A percentile compares a stretch with the other conserved stretches of the same genome.
Evolutionary conservation across 2,888 invertebrate species (phyloP).

Genomic region (Pseudococcus viburni): DNA sequence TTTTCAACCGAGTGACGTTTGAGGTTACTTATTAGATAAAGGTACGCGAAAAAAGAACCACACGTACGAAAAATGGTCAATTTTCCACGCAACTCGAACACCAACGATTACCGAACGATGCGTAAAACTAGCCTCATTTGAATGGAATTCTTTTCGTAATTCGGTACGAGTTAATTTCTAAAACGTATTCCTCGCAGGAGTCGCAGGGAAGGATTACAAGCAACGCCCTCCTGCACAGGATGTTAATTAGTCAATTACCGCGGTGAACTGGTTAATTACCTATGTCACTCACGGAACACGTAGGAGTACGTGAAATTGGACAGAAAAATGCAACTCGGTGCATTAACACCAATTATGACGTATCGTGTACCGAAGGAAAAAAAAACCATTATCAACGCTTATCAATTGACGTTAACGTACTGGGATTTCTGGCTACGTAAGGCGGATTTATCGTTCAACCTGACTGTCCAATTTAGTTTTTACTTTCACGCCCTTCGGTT

Average conservation of each 20-base stretch:
- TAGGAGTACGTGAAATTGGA: constrained; percentile 16
- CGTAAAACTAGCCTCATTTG: constrained; percentile 34
- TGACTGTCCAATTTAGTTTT: not conserved
- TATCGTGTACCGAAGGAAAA: not conserved
- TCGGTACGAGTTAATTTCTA: not conserved
- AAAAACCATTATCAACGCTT: constrained; percentile 26
- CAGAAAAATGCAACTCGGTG: constrained; percentile 27
- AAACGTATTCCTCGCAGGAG: not conserved
- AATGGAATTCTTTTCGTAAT: constrained; percentile 3
- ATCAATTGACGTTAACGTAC: not conserved
- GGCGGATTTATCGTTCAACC: not conserved
- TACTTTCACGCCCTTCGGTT: not conserved
- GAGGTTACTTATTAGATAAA: not conserved
- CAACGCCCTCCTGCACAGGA: constrained; percentile 7
- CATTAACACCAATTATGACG: constrained; percentile 13
- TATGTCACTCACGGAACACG: not conserved
- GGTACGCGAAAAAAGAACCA: not conserved
- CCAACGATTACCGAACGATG: not conserved
- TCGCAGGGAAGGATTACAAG: constrained; percentile 3
- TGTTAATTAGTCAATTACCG: constrained; percentile 41
- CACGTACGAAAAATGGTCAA: not conserved
- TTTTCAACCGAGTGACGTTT: constrained; percentile 5
- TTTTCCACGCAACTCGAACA: constrained; percentile 20
- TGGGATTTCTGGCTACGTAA: not conserved
- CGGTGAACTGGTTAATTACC: constrained; percentile 40